Evolutionary conservation across 2,797 vertebrate species (phyloP).

Genomic region (Siniperca obscura): DNA sequence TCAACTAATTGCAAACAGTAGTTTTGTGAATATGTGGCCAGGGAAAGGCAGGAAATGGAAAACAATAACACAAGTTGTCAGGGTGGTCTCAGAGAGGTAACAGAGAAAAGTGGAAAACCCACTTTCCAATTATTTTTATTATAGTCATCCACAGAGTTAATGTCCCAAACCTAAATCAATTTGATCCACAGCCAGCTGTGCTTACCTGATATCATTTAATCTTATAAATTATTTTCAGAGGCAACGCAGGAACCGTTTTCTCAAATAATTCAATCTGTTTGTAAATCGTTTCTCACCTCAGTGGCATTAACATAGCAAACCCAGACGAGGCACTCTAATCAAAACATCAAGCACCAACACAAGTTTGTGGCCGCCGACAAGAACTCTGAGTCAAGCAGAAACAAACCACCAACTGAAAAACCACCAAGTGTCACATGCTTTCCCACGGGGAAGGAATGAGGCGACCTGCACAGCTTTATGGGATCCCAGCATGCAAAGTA

Average conservation of each 20-base stretch:
- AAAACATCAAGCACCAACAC: conserved; percentile 30
- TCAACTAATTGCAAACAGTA: conserved; percentile 44
- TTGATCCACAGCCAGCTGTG: conserved; percentile 11
- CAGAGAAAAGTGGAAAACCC: conserved; percentile 16
- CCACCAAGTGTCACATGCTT: conserved; percentile 68
- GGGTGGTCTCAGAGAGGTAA: conserved; percentile 23
- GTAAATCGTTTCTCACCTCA: conserved; percentile 18
- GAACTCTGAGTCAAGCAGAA: conserved; percentile 46
- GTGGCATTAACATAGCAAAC: conserved; percentile 28
- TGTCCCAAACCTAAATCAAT: conserved; percentile 8
- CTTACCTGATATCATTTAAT: background rate
- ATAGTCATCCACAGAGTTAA: background rate
- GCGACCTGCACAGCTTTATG: conserved; percentile 58
- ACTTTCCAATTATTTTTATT: conserved; percentile 1
- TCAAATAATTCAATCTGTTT: conserved; percentile 3
- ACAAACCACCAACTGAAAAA: conserved; percentile 57
- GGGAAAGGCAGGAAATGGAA: conserved; percentile 50
- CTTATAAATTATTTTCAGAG: background rate
- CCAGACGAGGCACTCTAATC: conserved; percentile 16
- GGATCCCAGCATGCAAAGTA: conserved; percentile 83
- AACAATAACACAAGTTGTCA: conserved; percentile 29
- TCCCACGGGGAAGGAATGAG: conserved; percentile 35
- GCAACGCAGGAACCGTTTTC: conserved; percentile 24
- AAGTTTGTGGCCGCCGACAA: conserved; percentile 25
- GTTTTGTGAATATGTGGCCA: conserved; percentile 36